Evolutionary conservation across 2,888 invertebrate genomes (phyloP), one percentile per base, ranked within the genome.

Genomic region (Erebia aethiops): DNA sequence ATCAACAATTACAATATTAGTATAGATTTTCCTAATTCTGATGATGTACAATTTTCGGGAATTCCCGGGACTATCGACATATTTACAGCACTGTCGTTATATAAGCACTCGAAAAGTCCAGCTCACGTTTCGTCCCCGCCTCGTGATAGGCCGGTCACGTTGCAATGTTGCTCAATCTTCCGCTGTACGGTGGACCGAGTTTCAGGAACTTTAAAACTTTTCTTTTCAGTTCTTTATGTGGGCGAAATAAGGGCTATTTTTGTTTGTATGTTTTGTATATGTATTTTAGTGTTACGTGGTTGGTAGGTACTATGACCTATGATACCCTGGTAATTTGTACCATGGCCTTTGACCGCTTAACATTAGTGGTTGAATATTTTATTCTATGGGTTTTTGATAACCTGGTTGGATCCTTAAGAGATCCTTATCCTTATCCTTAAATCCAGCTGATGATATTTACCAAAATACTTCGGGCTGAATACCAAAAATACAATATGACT

Each of bases 91-190:
- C 62, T 63, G 51, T 21, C 21, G 46, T 61, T 61, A 61, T 13
- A 46, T 61, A 61, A 61, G 49, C 7, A 26, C 49, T 49, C 21
- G 14, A 21, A 63, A 51, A 43, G 57, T 16, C n/a, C 52, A 26
- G 56, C 21, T 71, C 74, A 70, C 74, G 74, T 74, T 41, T 62
- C 41, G 35, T 11, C 4, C 46, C n/a, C 21, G 56, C 70, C 74
- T 57, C 72, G 74, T 72, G 74, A 72, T 3, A 9, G 13, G 4
- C 8, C 8, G n/a, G 49, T 72, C 74, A 74, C 74, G 74, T 74
- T 74, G 72, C 11, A 11, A 4, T 52, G 21, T 65, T 57, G 63
- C 68, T 63, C 54, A 41, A 62, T 46, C 54, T 67, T 51, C 65
- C 21, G 43, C 43, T 18, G 70, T 66, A 58, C 46, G 57, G 46